Conservation (phyloP, 2,888 invertebrate genomes). For the Halictus quadricinctus region DNA sequence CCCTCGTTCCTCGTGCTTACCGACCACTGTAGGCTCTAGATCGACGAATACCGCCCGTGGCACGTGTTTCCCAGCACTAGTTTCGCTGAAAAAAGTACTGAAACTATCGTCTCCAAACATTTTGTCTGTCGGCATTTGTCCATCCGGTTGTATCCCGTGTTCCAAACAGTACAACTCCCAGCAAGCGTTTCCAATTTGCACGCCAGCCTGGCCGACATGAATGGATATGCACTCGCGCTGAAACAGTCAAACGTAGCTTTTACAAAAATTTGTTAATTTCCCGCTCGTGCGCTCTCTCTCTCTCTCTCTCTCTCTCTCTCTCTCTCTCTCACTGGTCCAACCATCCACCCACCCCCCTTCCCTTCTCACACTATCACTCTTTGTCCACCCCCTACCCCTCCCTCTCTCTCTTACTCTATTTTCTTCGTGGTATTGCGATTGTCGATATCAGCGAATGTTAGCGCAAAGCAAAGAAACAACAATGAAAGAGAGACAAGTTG, state of each 20-base stretch:
- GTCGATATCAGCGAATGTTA: neutral
- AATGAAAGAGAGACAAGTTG: neutral
- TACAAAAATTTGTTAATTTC: neutral
- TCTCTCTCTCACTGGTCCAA: neutral
- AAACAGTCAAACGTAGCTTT: constrained; percentile 56
- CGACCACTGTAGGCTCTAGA: constrained; percentile 97
- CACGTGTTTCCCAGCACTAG: constrained; percentile 97
- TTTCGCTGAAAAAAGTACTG: constrained; percentile 97
- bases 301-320: neutral
- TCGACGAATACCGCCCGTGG: constrained; percentile 97
- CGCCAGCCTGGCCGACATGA: constrained; percentile 92
- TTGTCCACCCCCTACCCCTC: neutral
- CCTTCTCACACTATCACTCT: neutral
- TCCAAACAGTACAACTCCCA: constrained; percentile 95
- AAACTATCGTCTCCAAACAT: constrained; percentile 96
- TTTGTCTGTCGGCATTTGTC: constrained; percentile 97
- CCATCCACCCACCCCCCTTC: neutral
- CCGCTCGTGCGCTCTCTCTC: neutral
- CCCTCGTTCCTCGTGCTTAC: constrained; percentile 76
- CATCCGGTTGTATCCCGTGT: constrained; percentile 96
- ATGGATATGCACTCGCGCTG: constrained; percentile 92
- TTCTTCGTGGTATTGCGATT: neutral
- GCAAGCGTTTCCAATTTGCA: constrained; percentile 95
- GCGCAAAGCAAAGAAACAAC: neutral
- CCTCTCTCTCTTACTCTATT: neutral